Conservation (phyloP, 2,888 invertebrate species). For the Drosophila suboccidentalis region DNA sequence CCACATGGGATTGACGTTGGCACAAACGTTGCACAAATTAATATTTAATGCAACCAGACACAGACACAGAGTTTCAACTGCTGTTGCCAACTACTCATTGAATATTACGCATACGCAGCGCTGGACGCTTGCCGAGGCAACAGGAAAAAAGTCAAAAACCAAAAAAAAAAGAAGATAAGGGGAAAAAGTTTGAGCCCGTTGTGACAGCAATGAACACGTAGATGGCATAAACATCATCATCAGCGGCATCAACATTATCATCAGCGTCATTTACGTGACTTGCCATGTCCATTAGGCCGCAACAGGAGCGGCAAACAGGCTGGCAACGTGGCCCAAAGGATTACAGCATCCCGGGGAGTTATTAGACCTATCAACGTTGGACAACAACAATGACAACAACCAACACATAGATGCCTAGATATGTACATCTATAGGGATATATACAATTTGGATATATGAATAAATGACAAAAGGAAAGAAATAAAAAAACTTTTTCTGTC, state of each 20-base stretch:
- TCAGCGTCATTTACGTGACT: constrained; percentile 74
- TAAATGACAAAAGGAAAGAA: constrained; percentile 13
- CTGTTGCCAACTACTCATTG: constrained; percentile 66
- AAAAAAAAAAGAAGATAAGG: neutral
- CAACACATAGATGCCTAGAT: constrained; percentile 16
- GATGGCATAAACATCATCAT: constrained; percentile 68
- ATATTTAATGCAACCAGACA: constrained; percentile 71
- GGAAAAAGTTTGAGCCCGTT: constrained; percentile 53
- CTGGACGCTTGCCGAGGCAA: constrained; percentile 27
- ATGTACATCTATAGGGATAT: neutral
- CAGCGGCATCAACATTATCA: constrained; percentile 65
- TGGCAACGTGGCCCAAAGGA: constrained; percentile 68
- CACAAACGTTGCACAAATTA: constrained; percentile 70
- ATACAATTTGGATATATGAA: constrained; percentile 5
- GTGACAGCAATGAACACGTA: constrained; percentile 77
- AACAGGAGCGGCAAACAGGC: constrained; percentile 25
- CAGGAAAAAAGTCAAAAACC: neutral
- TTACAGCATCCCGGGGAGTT: constrained; percentile 74
- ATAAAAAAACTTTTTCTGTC: constrained; percentile 41
- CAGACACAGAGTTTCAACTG: constrained; percentile 47
- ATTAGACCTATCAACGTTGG: constrained; percentile 71
- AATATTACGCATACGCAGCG: constrained; percentile 71
- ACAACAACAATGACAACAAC: constrained; percentile 37
- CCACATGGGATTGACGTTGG: constrained; percentile 16
- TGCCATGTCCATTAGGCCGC: constrained; percentile 70